phyloP scores from a whole-genome alignment of 1,140 invertebrate species.

The Megalonaias nervosa region DNA sequence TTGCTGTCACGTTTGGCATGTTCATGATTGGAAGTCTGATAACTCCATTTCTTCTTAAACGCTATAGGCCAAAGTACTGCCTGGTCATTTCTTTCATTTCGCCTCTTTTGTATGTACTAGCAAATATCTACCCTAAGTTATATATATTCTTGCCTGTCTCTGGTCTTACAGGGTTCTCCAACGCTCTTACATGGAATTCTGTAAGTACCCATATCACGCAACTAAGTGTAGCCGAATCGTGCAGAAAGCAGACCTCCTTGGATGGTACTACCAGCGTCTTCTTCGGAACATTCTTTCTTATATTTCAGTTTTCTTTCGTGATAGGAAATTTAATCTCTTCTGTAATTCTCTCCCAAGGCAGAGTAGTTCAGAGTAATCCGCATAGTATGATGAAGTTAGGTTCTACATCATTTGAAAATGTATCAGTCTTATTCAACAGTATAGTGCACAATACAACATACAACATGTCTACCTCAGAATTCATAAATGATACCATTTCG shows the following conservation, averaged over 20 bases:
- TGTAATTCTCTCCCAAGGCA: slow-evolving; percentile 40
- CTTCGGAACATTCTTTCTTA: slow-evolving; percentile 58
- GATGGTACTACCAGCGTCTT: slow-evolving; percentile 50
- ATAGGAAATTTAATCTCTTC: slow-evolving; percentile 55
- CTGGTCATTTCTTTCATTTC: slow-evolving; percentile 36
- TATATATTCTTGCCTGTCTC: slow-evolving; percentile 54
- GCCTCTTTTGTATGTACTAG: slow-evolving; percentile 47
- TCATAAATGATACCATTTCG: neutral
- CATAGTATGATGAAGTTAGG: neutral
- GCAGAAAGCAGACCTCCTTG: slow-evolving; percentile 30
- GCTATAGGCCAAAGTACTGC: slow-evolving; percentile 43
- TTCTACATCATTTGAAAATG: neutral
- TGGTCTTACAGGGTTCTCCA: slow-evolving; percentile 43
- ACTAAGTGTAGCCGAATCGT: slow-evolving; percentile 48
- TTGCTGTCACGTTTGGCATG: slow-evolving; percentile 42
- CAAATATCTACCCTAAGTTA: slow-evolving; percentile 56
- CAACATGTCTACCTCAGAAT: too few species aligned
- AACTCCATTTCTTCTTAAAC: slow-evolving; percentile 51
- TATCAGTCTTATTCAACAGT: neutral
- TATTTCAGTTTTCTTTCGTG: slow-evolving; percentile 52
- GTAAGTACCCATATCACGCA: slow-evolving; percentile 58
- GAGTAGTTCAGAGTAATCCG: neutral
- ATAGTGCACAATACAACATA: neutral
- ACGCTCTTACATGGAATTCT: slow-evolving; percentile 59
- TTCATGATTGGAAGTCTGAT: slow-evolving; percentile 57